phyloP scores from a whole-genome alignment of 2,797 vertebrate genomes.

The Champsocephalus esox region DNA sequence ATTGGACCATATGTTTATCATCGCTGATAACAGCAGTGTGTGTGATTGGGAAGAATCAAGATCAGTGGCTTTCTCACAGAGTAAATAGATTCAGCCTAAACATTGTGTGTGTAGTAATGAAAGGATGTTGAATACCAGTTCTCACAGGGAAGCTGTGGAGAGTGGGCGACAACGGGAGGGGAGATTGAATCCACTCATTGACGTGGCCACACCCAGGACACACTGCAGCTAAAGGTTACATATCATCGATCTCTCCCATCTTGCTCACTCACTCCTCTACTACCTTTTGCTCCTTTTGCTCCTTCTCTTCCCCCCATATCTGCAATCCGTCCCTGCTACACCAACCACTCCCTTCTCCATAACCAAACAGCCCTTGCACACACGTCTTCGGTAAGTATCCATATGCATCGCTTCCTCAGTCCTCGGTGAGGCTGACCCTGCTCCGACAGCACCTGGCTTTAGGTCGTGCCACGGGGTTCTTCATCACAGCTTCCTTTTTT shows the following conservation, averaged over 20 bases:
- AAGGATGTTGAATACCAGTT: conserved; percentile 2
- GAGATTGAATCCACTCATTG: conserved; percentile 16
- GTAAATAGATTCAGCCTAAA: conserved; percentile 7
- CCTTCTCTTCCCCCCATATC: conserved; percentile 46
- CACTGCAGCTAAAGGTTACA: conserved; percentile 66
- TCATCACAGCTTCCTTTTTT: conserved; percentile 14
- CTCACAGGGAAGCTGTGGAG: not conserved
- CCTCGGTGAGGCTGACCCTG: conserved; percentile 1
- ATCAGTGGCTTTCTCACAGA: conserved; percentile 19
- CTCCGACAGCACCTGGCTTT: conserved; percentile 20
- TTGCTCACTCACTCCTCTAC: conserved; percentile 39
- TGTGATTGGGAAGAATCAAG: conserved; percentile 31
- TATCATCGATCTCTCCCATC: conserved; percentile 60
- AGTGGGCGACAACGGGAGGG: conserved; percentile 21
- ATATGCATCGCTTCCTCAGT: conserved; percentile 1
- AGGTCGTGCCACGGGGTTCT: conserved; percentile 6
- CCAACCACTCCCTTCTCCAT: conserved; percentile 72
- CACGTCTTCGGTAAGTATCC: conserved; percentile 17
- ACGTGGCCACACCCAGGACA: conserved; percentile 58
- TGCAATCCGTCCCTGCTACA: conserved; percentile 69
- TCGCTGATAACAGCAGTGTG: conserved; percentile 22
- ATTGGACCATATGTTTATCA: conserved; percentile 48
- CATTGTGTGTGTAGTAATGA: not conserved
- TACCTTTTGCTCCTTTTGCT: conserved; percentile 55
- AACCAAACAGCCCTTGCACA: conserved; percentile 43